These are phyloP conservation scores for Drosophila percnosoma DNA, from an alignment of 2,888 invertebrate genomes.

Conservation along the genomic window DNA sequence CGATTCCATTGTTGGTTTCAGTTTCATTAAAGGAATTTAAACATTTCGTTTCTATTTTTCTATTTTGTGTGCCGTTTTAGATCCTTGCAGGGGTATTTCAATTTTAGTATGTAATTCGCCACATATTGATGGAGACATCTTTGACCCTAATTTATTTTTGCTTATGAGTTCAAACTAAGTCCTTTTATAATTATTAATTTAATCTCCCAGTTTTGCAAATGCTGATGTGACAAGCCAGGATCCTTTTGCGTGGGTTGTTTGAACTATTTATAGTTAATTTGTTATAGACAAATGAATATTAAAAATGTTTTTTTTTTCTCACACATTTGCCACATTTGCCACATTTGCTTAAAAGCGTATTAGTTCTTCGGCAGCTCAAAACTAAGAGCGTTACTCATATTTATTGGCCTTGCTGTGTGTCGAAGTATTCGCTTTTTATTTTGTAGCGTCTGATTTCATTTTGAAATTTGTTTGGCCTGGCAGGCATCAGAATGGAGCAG, in stretches of 20 bases:
- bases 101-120: not conserved
- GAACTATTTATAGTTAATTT: not conserved
- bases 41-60: slow-evolving; percentile 44
- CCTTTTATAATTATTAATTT: not conserved
- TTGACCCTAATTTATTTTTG: not conserved
- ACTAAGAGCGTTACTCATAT: not conserved
- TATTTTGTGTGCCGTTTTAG: slow-evolving; percentile 15
- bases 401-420: slow-evolving; percentile 44
- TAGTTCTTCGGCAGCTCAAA: not conserved
- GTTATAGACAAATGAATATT: not conserved
- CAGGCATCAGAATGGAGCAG: slow-evolving; percentile 34
- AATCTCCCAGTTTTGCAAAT: not conserved
- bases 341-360: slow-evolving; percentile 12
- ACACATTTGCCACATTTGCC: not conserved
- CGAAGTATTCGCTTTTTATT: slow-evolving; percentile 53
- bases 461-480: slow-evolving; percentile 44
- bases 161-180: not conserved
- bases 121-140: not conserved
- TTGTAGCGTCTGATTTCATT: slow-evolving; percentile 36
- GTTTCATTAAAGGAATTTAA: slow-evolving; percentile 47
- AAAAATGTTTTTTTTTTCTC: not conserved
- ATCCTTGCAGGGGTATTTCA: not conserved
- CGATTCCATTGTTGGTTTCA: slow-evolving; percentile 41
- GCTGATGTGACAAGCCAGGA: not conserved
- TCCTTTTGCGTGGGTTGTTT: not conserved